These are phyloP conservation scores for Mesembrinibis cayennensis DNA, from an alignment of 2,113 vertebrate species.

Conservation along the genomic window DNA sequence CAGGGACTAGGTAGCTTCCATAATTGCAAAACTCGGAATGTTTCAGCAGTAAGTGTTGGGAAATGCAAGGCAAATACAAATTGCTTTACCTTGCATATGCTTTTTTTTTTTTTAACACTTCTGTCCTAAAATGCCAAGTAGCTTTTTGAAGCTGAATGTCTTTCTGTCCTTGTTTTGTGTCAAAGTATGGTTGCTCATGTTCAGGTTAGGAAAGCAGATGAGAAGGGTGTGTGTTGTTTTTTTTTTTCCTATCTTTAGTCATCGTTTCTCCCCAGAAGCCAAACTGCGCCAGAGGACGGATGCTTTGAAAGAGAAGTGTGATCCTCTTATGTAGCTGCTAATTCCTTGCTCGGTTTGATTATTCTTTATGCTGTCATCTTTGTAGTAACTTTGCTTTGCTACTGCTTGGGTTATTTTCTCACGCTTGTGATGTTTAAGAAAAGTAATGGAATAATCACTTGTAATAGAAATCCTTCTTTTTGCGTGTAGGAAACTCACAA, in stretches of 20 bases:
- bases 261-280: background rate
- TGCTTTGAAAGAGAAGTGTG: background rate
- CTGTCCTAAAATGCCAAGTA: background rate
- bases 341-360: background rate
- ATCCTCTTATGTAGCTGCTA: background rate
- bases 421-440: background rate
- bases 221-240: background rate
- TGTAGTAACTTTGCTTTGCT: background rate
- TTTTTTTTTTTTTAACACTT: background rate
- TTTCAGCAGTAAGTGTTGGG: background rate
- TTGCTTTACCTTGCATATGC: background rate
- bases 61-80: background rate
- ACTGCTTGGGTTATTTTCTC: background rate
- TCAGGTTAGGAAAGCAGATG: background rate
- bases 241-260: background rate
- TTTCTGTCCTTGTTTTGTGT: background rate
- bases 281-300: background rate
- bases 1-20: background rate
- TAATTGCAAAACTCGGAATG: background rate
- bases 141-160: background rate
- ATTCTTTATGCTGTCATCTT: background rate
- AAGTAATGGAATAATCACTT: background rate
- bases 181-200: background rate
- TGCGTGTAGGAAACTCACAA: constrained; percentile 88
- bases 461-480: constrained; percentile 41